Evolutionary conservation across 2,888 invertebrate genomes (phyloP), one percentile per base, ranked within the genome.

Genomic region (Apotomis turbidana): DNA sequence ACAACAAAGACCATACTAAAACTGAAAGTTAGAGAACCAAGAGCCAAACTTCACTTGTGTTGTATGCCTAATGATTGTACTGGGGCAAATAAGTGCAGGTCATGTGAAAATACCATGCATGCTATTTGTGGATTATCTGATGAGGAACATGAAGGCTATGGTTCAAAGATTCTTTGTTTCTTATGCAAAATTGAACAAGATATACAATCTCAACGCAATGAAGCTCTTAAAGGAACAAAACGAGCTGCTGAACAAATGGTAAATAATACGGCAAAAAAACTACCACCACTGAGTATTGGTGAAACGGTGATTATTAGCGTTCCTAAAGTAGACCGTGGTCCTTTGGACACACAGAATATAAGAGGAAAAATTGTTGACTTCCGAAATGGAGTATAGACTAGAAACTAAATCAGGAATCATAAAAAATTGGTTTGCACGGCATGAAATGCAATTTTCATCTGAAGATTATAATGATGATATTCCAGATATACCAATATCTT

Each of bases 161-260:
- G 74, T 46, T 12, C 74, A 15, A 12, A 38, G 4, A 60, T 74
- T 61, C 51, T 61, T 13, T 74, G 74, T 66, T 66, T 71, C 10
- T 5, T 74, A 2, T 74, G 68, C 51, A n/a, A 74, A 71, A 12
- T 15, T 13, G 69, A 71, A 66, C 71, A 71, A 41, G 49, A 52
- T 12, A 71, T 74, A 9, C n/a, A 8, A 44, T 12, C 4, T 13
- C 69, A 71, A 68, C 71, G 71, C 15, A 9, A 61, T 13, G 27
- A 71, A 71, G 6, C 75, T 10, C 66, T 71, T 66, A n/a, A 60
- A 49, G 68, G 71, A 36, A 51, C 68, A 4, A 70, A 69, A 63
- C 57, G 71, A 41, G 71, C 71, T 41, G 74, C 74, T 15, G 68
- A 71, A 54, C 68, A 71, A 74, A 72, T 72, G 67, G 44, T 72